Evolutionary conservation across 2,113 vertebrate species (phyloP), one percentile per base, ranked within the genome.

Genomic region (Hydrolagus affinis): DNA sequence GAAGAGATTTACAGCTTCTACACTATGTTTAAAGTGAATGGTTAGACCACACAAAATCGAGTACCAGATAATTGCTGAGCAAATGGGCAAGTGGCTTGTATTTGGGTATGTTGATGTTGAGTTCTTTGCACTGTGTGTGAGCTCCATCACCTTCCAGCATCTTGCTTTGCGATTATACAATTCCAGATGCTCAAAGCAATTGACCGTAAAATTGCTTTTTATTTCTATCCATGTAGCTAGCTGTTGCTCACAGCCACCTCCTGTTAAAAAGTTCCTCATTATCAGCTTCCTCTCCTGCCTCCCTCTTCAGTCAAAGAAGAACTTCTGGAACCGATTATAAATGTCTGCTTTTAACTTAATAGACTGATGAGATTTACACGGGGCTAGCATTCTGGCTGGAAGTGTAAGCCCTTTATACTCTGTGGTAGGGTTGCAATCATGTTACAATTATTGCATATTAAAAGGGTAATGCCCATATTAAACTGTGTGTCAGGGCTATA

Each of bases 321-420:
- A 89, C 94, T 95, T 96, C 96, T 99, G 97, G 96, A 98, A 96
- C 93, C 95, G 95, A 98, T 99, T 98, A 97, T 93, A 89, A 93
- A 93, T 92, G 94, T 96, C 95, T 95, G 94, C 94, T 87, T 92
- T 95, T 93, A 91, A 92, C 90, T 88, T 66, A 88, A 88, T 89
- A 78, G 88, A 88, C 90, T 96, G 96, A 96, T 95, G 96, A 95
- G 94, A 96, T 96, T 97, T 94, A 94, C 96, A 97, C 94, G 93
- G 95, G 95, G 97, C 92, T 92, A 10, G 28, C 0, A 32, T 32
- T 83, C 62, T 83, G 60, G 60, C 66, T 66, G 62, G 60, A 4
- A 83, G 66, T 60, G 15, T 17, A 66, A 80, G 62, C 17, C 21
- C 28, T 83, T 66, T 83, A 66, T 66, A 68, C n/a, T 23, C 30